phyloP scores from a whole-genome alignment of 2,888 invertebrate species.

The Formica aserva region DNA sequence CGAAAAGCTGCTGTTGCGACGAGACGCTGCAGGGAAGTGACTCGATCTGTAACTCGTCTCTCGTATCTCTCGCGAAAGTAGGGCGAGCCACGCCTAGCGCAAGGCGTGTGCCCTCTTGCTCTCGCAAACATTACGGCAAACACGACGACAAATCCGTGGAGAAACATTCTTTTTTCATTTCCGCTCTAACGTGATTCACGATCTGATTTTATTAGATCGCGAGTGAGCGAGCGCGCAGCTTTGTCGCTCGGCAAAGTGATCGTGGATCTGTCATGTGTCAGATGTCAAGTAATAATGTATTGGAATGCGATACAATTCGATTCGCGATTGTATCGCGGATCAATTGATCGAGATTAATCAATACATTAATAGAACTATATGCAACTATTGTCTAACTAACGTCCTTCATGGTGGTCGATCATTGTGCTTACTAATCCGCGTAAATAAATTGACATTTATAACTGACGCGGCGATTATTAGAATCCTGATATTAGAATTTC shows the following conservation, averaged over 20 bases:
- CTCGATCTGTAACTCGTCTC: constrained; percentile 67
- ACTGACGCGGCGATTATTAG: not conserved
- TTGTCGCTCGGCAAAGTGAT: constrained; percentile 22
- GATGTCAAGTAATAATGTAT: constrained; percentile 38
- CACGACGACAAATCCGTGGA: constrained; percentile 34
- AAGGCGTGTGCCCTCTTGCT: constrained; percentile 54
- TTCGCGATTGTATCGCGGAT: not conserved
- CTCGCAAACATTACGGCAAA: constrained; percentile 58
- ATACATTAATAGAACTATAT: constrained; percentile 21
- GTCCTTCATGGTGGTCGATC: not conserved
- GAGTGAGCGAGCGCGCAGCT: constrained; percentile 5
- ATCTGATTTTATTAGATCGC: constrained; percentile 42
- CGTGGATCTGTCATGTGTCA: constrained; percentile 32
- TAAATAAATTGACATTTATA: constrained; percentile 23
- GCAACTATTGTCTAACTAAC: constrained; percentile 12
- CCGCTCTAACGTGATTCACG: constrained; percentile 28
- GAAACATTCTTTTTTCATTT: constrained; percentile 21
- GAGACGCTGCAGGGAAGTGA: constrained; percentile 67
- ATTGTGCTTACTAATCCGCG: constrained; percentile 10
- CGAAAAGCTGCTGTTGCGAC: constrained; percentile 57
- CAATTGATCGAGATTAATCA: constrained; percentile 35
- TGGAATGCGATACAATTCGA: constrained; percentile 2
- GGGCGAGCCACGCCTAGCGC: constrained; percentile 73
- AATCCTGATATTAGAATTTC: constrained; percentile 3
- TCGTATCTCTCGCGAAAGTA: constrained; percentile 68